Percentiles rank a stretch among this genome's conserved stretches.
Conservation (phyloP, 1,140 invertebrate genomes). For the Trachymyrmex cornetzi region DNA sequence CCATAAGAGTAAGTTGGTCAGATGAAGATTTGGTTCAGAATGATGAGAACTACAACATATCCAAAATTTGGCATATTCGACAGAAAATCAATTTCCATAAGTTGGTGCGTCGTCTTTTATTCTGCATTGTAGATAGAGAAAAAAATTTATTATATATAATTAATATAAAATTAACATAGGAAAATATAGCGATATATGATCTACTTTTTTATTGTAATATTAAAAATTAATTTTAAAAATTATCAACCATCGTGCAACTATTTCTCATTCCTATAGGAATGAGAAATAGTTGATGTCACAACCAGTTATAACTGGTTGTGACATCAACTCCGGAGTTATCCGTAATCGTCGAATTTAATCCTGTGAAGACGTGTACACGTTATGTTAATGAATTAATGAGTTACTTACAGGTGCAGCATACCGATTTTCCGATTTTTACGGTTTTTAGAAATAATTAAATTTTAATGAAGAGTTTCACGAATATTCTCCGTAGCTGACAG, state of each 20-base stretch:
- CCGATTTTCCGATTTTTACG: background rate
- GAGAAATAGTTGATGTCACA: too few species aligned
- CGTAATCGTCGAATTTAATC: background rate
- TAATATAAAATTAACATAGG: background rate
- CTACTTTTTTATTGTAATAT: background rate
- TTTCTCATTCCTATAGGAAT: background rate
- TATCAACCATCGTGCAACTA: background rate
- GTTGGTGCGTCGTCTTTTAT: background rate
- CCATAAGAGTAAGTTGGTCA: too few species aligned
- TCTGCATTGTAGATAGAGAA: background rate
- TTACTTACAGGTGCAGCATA: constrained; percentile 70
- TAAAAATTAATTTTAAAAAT: background rate
- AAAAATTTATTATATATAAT: too few species aligned
- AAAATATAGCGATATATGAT: background rate
- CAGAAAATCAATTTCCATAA: too few species aligned
- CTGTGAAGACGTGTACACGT: background rate
- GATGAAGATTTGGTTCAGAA: too few species aligned
- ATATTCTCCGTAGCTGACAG: background rate
- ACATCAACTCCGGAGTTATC: background rate
- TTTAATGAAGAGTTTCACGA: constrained; percentile 57
- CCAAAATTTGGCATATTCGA: too few species aligned
- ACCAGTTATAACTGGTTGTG: too few species aligned
- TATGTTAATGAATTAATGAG: constrained; percentile 20
- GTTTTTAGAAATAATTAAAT: constrained; percentile 21
- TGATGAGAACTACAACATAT: too few species aligned